Base-by-base conservation (phyloP, 2,888 invertebrate genomes). In the Neoitamus cyanurus region DNA sequence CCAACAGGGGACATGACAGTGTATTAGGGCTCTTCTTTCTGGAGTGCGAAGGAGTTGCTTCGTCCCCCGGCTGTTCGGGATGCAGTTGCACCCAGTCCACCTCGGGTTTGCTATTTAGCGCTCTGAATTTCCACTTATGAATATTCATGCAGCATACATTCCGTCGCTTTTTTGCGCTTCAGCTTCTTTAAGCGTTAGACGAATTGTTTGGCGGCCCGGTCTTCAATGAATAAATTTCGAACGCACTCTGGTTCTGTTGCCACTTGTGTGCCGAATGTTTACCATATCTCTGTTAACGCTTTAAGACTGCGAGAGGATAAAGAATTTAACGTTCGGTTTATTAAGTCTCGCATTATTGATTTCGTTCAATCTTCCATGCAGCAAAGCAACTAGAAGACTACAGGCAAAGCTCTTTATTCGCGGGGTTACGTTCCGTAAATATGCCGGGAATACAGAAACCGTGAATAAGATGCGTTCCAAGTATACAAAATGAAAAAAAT, bases 61-160 rank as follows among this genome's bases (percentile, higher is more conserved):
- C 11, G 30, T 2, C 77, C 77, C 25, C 13, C 9, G 15, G 42
- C 75, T 28, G 42, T 11, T 11, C 20, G 1, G 58, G 30, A 58
- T 78, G 78, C 78, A 78, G 15, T 9, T 31, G 31, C 42, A 25
- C 37, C 73, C n/a, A n/a, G n/a, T n/a, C 73, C 25, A 6, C 11
- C n/a, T 9, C 15, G n/a, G 13, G 9, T 15, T 20, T 31, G 28
- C 48, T 78, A 58, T 78, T 78, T 78, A 58, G 20, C 58, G 7
- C 58, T 9, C 15, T 46, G 58, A 31, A 78, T 28, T 78, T 48
- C 9, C 48, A 48, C 48, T 34, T 25, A 78, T 78, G 78, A 78
- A 78, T 78, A 78, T 78, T 78, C 78, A 78, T 78, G 46, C 30
- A 42, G 78, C 78, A 78, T 78, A 78, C 6, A 78, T 78, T 78